A percentile compares a stretch with the other conserved stretches of the same genome.
Conservation (phyloP, 2,888 invertebrate genomes). For the Micropterix aruncella region DNA sequence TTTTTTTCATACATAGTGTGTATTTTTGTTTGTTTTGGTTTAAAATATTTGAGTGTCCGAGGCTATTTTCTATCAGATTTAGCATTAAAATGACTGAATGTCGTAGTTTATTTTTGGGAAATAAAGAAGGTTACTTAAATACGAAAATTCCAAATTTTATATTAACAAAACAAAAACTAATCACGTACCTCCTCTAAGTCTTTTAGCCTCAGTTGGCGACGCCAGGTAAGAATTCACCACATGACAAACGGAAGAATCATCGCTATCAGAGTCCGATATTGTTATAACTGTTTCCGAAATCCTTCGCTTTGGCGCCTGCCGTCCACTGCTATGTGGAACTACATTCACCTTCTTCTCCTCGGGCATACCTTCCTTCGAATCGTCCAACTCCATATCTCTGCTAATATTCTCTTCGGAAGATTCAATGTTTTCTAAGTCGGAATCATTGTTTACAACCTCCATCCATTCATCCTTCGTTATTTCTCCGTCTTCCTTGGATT, state of each 20-base stretch:
- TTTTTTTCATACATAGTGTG: too few species aligned
- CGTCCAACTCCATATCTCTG: too few species aligned
- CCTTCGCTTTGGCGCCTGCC: constrained; percentile 8
- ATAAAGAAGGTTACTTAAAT: too few species aligned
- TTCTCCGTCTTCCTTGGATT: constrained; percentile 1
- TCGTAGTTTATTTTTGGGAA: too few species aligned
- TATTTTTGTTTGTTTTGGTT: not conserved
- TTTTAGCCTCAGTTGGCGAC: constrained; percentile 33
- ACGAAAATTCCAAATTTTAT: too few species aligned
- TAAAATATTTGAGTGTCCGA: constrained; percentile 20
- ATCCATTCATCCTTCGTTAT: too few species aligned
- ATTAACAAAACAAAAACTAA: constrained; percentile 3
- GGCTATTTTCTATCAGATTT: too few species aligned
- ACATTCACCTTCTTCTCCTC: constrained; percentile 1
- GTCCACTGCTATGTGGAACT: not conserved
- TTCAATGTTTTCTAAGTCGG: too few species aligned
- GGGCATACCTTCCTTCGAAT: not conserved
- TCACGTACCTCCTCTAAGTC: constrained; percentile 30
- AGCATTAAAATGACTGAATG: too few species aligned
- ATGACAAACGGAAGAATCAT: constrained; percentile 34
- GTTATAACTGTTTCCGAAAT: constrained; percentile 23
- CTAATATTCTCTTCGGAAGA: too few species aligned
- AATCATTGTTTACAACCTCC: too few species aligned
- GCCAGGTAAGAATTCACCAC: constrained; percentile 36
- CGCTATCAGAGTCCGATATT: constrained; percentile 35